Conservation (phyloP, 2,888 invertebrate genomes). For the Netelia virgata region DNA sequence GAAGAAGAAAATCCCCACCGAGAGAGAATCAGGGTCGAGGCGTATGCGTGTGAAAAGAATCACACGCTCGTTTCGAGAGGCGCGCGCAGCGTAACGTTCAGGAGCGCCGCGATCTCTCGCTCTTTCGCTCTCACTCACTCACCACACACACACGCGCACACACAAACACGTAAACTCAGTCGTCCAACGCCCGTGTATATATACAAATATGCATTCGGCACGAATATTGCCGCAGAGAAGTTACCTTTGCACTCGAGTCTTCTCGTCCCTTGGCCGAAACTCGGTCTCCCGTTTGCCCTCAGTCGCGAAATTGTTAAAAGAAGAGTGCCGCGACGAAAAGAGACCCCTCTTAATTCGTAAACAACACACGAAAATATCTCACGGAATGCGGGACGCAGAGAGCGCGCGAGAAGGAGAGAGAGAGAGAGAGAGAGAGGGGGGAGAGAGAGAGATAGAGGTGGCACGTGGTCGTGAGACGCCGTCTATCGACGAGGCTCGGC, state of each 20-base stretch:
- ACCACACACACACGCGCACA: no score
- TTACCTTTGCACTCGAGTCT: not conserved
- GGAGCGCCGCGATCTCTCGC: conserved; percentile 1
- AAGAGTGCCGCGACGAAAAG: not conserved
- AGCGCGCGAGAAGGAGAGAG: conserved; percentile 2
- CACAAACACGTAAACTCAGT: no score
- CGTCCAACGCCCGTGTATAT: no score
- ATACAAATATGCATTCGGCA: not conserved
- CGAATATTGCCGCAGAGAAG: conserved; percentile 3
- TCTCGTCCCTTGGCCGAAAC: not conserved
- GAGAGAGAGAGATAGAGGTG: conserved; percentile 4
- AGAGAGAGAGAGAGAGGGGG: conserved; percentile 2
- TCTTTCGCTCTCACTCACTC: no score
- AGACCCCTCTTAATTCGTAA: conserved; percentile 30
- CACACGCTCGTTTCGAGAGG: not conserved
- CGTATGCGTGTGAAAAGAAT: not conserved
- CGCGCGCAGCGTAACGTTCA: conserved; percentile 9
- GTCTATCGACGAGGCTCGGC: conserved; percentile 51
- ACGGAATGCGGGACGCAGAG: conserved; percentile 9
- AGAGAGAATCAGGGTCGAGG: conserved; percentile 7
- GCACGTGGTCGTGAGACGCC: conserved; percentile 60
- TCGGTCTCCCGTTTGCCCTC: not conserved
- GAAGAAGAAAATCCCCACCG: not conserved
- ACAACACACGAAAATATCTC: conserved; percentile 44
- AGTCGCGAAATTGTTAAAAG: not conserved